Evolutionary conservation across 2,797 vertebrate species (phyloP).

Genomic region (Heteromormyrus szaboi): DNA sequence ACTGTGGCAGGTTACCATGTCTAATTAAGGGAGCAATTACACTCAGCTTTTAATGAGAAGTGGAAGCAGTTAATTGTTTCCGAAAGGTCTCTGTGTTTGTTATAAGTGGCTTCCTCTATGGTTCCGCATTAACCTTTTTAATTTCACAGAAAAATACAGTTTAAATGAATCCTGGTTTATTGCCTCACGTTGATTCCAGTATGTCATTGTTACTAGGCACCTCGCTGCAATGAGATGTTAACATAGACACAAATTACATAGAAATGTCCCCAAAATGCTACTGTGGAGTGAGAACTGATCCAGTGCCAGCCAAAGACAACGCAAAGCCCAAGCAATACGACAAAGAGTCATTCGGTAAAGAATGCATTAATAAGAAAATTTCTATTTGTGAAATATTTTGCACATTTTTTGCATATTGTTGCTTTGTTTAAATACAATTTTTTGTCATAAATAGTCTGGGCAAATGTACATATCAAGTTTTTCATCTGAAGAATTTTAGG

Average conservation of each 20-base stretch:
- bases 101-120: slow-evolving; percentile 29
- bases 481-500: background rate
- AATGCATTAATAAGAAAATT: background rate
- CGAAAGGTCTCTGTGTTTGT: slow-evolving; percentile 33
- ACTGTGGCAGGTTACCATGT: slow-evolving; percentile 23
- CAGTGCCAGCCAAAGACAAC: background rate
- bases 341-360: background rate
- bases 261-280: background rate
- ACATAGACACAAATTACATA: background rate
- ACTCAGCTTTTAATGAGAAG: slow-evolving; percentile 34
- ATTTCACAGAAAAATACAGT: slow-evolving; percentile 34
- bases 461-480: background rate
- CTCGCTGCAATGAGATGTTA: background rate
- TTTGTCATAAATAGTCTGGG: background rate
- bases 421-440: background rate
- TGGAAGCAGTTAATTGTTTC: slow-evolving; percentile 35
- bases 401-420: background rate
- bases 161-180: background rate
- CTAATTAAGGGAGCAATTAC: slow-evolving; percentile 38
- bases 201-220: background rate
- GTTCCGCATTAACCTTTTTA: slow-evolving; percentile 21
- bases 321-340: background rate
- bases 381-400: background rate
- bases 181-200: background rate
- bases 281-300: background rate